phyloP scores from a whole-genome alignment of 2,888 invertebrate species.

The Thereva nobilitata region DNA sequence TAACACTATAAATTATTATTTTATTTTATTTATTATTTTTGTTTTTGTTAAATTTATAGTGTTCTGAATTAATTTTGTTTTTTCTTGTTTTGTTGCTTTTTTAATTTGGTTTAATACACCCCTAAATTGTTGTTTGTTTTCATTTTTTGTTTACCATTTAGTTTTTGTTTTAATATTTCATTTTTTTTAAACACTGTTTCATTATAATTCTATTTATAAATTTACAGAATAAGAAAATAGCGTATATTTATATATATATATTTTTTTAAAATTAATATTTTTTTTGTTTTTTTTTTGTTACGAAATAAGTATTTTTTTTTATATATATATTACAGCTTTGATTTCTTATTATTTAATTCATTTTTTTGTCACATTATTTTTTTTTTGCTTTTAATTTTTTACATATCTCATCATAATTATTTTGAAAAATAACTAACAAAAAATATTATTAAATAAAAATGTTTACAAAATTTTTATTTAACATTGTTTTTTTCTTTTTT shows the following conservation, averaged over 20 bases:
- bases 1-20: not conserved
- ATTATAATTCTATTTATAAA: constrained; percentile 31
- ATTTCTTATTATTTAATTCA: not conserved
- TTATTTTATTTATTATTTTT: not conserved
- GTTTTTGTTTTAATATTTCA: constrained; percentile 5
- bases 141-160: not conserved
- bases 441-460: no score
- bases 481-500: no score
- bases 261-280: constrained; percentile 20
- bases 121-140: not conserved
- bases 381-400: not conserved
- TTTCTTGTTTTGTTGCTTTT: not conserved
- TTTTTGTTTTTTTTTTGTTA: constrained; percentile 2
- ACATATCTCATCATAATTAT: no score
- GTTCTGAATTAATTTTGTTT: not conserved
- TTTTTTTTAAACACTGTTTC: not conserved
- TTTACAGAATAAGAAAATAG: constrained; percentile 43
- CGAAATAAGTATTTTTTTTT: not conserved
- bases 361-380: not conserved
- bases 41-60: not conserved
- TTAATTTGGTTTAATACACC: not conserved
- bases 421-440: no score
- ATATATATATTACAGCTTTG: constrained; percentile 6
- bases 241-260: constrained; percentile 31
- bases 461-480: no score